Evolutionary conservation across 2,113 vertebrate species (phyloP).

Genomic region (Phaethon lepturus): DNA sequence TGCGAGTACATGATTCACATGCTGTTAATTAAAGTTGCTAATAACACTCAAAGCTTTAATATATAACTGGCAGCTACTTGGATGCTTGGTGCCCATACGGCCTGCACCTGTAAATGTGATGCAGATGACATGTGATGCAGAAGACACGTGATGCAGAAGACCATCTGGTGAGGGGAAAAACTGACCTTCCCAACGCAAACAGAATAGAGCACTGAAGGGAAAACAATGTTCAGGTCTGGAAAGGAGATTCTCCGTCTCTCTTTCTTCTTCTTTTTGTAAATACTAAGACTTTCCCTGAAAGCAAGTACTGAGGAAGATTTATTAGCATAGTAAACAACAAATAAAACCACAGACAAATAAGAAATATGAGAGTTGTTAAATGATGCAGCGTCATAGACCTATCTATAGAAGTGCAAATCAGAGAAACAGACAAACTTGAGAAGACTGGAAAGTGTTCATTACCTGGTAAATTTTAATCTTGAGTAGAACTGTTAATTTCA

Average conservation of each 20-base stretch:
- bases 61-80: conserved; percentile 16
- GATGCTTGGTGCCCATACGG: not conserved
- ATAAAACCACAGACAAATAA: not conserved
- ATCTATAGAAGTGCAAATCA: not conserved
- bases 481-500: not conserved
- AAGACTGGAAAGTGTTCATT: not conserved
- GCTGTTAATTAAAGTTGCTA: conserved; percentile 44
- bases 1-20: not conserved
- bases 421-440: not conserved
- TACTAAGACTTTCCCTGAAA: not conserved
- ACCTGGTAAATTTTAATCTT: not conserved
- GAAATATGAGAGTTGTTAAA: not conserved
- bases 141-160: not conserved
- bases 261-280: not conserved
- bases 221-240: not conserved
- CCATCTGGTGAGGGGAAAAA: conserved; percentile 31
- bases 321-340: not conserved
- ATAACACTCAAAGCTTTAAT: not conserved
- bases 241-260: not conserved
- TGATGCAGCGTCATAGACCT: not conserved
- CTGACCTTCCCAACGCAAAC: not conserved
- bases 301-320: not conserved
- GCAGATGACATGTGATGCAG: not conserved
- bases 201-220: not conserved
- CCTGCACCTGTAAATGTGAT: conserved; percentile 14